Evolutionary conservation across 2,797 vertebrate species (phyloP), one percentile per base, ranked within the genome.

Genomic region (Margarornis squamiger): DNA sequence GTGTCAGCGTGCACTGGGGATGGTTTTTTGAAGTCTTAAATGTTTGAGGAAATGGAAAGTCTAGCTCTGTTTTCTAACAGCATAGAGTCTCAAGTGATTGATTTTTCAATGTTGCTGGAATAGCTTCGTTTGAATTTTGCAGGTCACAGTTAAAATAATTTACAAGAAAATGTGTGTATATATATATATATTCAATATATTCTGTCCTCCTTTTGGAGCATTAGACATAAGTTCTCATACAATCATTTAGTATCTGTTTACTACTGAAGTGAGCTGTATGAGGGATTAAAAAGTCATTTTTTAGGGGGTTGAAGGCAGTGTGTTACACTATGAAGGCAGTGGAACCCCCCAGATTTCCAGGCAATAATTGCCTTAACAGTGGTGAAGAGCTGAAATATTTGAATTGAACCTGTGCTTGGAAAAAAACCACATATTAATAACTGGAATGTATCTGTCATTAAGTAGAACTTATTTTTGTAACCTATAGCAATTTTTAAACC

Each of bases 111-210:
- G 45, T 20, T 54, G 10, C 16, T 62, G 9, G 38, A 36, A 41
- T 36, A 68, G 45, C 74, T 94, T 77, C 3, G 27, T 63, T 76
- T 74, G 41, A 62, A 71, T 77, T 70, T 71, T 49, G 1, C 38
- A 41, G 72, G 45, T 67, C 32, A 38, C 34, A 58, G n/a, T 61
- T 92, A 55, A 96, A 93, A 87, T 89, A 86, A 61, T 52, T 61
- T 41, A 48, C 3, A 6, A 79, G 83, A 70, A 92, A 82, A 55
- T 23, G 19, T 34, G 5, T 26, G 1, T 72, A 4, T 41, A 11
- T 67, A 65, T 82, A 24, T 41, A n/a, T 5, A 3, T 51, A 26
- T 24, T 39, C 68, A 36, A 43, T 71, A 12, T 46, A 45, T 61
- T 43, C 48, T 86, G 8, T 48, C 5, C 16, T 59, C 9, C 11